Evolutionary conservation across 2,888 invertebrate species (phyloP).

Genomic region (Cosmorhoe ocellata): DNA sequence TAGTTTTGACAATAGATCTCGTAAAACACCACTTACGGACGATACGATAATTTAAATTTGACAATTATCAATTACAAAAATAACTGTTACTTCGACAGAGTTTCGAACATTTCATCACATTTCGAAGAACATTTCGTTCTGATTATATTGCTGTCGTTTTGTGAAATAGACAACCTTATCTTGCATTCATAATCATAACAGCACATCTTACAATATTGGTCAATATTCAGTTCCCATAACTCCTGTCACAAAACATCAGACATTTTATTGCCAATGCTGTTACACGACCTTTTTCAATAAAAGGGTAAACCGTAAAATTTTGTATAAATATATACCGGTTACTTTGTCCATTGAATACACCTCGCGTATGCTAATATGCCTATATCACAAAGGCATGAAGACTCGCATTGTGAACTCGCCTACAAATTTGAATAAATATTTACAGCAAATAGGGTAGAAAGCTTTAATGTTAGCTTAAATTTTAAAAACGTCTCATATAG

Average conservation of each 20-base stretch:
- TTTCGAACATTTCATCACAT: too few relatives aligned
- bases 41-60: too few relatives aligned
- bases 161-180: too few relatives aligned
- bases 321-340: slow-evolving; percentile 65
- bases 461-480: slow-evolving; percentile 80
- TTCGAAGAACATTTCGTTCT: too few relatives aligned
- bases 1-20: too few relatives aligned
- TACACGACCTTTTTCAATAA: slow-evolving; percentile 69
- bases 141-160: too few relatives aligned
- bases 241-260: slow-evolving; percentile 51
- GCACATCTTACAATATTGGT: slow-evolving; percentile 10
- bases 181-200: not conserved
- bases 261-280: slow-evolving; percentile 68
- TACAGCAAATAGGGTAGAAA: slow-evolving; percentile 75
- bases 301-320: slow-evolving; percentile 76
- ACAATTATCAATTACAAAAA: too few relatives aligned
- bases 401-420: slow-evolving; percentile 65
- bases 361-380: slow-evolving; percentile 73
- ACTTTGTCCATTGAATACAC: slow-evolving; percentile 75
- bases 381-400: slow-evolving; percentile 63
- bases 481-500: slow-evolving; percentile 81
- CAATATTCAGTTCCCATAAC: slow-evolving; percentile 62
- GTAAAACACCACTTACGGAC: too few relatives aligned
- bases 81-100: too few relatives aligned
- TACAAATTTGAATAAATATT: slow-evolving; percentile 80